phyloP scores from a whole-genome alignment of 2,888 invertebrate species.

The Prostheceraeus crozeri region DNA sequence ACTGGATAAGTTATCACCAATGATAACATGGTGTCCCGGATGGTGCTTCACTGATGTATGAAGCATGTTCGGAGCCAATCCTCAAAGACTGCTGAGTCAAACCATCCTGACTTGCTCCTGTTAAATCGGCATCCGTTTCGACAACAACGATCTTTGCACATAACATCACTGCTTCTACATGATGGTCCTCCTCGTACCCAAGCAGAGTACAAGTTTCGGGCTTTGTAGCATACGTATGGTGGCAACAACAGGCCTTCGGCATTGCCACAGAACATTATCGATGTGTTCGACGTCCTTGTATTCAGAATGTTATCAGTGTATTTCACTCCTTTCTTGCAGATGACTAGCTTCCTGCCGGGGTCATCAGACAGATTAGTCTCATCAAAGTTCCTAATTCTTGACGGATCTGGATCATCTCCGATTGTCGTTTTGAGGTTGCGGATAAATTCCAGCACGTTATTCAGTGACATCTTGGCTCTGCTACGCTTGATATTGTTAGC shows the following conservation, averaged over 20 bases:
- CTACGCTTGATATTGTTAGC: too few relatives aligned
- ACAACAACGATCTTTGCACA: too few relatives aligned
- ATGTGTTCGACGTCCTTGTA: neutral
- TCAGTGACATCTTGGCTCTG: too few relatives aligned
- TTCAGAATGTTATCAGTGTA: too few relatives aligned
- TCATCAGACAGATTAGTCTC: too few relatives aligned
- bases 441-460: too few relatives aligned
- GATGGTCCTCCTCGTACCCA: slow-evolving; percentile 8
- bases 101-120: slow-evolving; percentile 5
- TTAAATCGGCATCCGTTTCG: neutral
- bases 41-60: neutral
- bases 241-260: slow-evolving; percentile 6
- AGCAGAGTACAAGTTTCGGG: neutral
- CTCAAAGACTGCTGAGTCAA: neutral
- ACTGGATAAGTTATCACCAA: slow-evolving; percentile 17
- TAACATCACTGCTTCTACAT: too few relatives aligned
- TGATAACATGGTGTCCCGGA: neutral
- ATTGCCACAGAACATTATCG: slow-evolving; percentile 15
- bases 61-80: slow-evolving; percentile 16
- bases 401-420: too few relatives aligned
- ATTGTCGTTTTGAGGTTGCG: too few relatives aligned
- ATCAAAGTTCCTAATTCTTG: too few relatives aligned
- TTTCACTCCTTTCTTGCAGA: too few relatives aligned
- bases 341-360: too few relatives aligned
- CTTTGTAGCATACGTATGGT: slow-evolving; percentile 12